Percentiles rank a stretch among this genome's conserved stretches.
Evolutionary conservation across 2,797 vertebrate genomes (phyloP).

Genomic region (Pteropus rufus): DNA sequence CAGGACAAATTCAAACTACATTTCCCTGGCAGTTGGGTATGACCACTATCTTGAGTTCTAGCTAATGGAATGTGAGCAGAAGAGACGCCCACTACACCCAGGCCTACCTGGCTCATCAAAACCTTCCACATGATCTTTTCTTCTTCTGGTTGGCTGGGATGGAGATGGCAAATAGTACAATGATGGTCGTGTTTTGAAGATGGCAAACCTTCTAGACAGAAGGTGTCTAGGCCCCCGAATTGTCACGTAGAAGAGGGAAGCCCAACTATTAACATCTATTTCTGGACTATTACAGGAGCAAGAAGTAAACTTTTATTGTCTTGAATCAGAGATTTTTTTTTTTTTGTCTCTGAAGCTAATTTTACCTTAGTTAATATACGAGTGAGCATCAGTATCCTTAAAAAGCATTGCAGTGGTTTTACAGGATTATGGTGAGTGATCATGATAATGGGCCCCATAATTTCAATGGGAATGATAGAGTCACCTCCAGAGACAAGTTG

Average conservation of each 20-base stretch:
- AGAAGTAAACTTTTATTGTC: neutral
- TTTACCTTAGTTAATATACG: neutral
- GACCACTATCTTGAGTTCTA: neutral
- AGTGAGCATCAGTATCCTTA: neutral
- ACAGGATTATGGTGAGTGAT: neutral
- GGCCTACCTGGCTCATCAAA: neutral
- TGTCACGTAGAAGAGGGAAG: neutral
- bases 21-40: constrained; percentile 7
- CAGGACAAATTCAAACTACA: neutral
- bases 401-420: neutral
- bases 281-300: neutral
- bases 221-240: neutral
- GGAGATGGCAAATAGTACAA: neutral
- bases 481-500: neutral
- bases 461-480: neutral
- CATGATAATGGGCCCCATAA: neutral
- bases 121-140: neutral
- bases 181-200: neutral
- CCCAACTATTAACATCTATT: neutral
- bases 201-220: neutral
- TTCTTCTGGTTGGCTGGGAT: neutral
- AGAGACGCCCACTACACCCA: neutral
- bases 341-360: neutral
- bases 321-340: neutral
- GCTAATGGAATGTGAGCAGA: neutral